Evolutionary conservation across 2,888 invertebrate species (phyloP).

Genomic region (Tipula helvola): DNA sequence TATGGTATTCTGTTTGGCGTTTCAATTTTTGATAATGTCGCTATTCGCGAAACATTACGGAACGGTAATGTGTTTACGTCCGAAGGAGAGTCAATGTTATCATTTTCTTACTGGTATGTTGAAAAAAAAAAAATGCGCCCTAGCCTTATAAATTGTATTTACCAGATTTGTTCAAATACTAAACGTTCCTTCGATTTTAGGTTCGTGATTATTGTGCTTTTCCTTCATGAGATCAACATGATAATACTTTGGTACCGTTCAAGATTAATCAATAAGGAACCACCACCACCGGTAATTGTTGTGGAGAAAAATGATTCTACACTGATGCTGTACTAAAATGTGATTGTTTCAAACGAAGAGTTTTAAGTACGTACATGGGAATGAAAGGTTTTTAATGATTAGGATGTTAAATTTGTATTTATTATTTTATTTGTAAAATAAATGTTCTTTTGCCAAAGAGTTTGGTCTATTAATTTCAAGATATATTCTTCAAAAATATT

Average conservation of each 20-base stretch:
- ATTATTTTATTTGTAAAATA: not conserved
- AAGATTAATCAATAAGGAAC: slow-evolving; percentile 26
- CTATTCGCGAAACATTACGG: slow-evolving; percentile 31
- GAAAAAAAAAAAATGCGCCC: not conserved
- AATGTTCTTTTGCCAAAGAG: not conserved
- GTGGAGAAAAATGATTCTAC: slow-evolving; percentile 18
- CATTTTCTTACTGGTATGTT: slow-evolving; percentile 36
- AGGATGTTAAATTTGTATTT: not conserved
- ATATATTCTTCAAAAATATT: too few species aligned
- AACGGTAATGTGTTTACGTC: slow-evolving; percentile 22
- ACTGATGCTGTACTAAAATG: slow-evolving; percentile 17
- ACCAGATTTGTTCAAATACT: not conserved
- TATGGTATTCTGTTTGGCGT: slow-evolving; percentile 33
- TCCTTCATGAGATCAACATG: slow-evolving; percentile 26
- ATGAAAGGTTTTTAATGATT: not conserved
- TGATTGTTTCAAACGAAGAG: not conserved
- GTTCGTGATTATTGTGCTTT: slow-evolving; percentile 24
- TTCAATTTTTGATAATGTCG: slow-evolving; percentile 29
- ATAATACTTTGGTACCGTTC: slow-evolving; percentile 27
- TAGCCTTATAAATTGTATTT: too few species aligned
- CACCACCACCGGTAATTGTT: slow-evolving; percentile 21
- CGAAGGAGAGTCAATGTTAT: slow-evolving; percentile 28
- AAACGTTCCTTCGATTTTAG: slow-evolving; percentile 20
- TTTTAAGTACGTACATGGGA: not conserved
- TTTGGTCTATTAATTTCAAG: too few species aligned